These are phyloP conservation scores for Indri indri DNA, from an alignment of 2,113 vertebrate species.

Conservation along the genomic window DNA sequence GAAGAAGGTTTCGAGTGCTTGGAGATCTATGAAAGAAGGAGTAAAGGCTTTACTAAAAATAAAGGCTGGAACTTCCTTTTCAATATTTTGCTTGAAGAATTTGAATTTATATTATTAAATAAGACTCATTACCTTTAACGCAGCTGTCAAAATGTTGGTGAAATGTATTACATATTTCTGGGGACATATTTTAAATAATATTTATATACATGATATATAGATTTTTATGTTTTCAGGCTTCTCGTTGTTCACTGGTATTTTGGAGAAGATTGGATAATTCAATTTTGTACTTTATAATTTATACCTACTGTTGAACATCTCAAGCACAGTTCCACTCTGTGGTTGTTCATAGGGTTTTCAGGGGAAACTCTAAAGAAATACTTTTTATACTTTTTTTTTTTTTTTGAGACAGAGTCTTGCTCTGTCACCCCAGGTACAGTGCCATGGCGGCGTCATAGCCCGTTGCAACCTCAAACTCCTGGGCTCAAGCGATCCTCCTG, in stretches of 20 bases:
- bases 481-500: no score
- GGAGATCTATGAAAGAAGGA: neutral
- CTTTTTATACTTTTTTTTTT: neutral
- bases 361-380: neutral
- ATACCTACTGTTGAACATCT: neutral
- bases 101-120: neutral
- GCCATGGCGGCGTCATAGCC: no score
- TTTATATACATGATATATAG: neutral
- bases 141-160: neutral
- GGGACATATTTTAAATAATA: neutral
- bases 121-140: neutral
- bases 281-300: neutral
- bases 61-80: neutral
- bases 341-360: neutral
- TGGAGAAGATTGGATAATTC: neutral
- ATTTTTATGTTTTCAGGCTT: neutral
- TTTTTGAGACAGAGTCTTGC: no score
- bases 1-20: neutral
- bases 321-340: neutral
- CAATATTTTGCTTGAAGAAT: neutral
- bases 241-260: neutral
- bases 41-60: neutral
- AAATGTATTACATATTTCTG: neutral
- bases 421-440: no score
- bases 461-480: no score